phyloP scores from a whole-genome alignment of 2,888 invertebrate species.

The Erynnis tages region DNA sequence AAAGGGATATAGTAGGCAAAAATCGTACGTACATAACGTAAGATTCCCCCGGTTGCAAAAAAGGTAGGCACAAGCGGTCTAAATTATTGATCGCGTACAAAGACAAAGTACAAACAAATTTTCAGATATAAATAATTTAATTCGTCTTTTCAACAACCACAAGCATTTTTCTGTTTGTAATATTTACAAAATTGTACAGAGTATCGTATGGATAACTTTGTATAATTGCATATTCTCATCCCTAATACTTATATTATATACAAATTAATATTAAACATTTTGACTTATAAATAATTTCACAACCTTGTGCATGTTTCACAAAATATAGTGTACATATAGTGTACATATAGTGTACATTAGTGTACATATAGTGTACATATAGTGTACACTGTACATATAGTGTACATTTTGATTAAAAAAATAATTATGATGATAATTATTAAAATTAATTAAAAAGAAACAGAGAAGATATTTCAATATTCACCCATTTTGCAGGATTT shows the following conservation, averaged over 20 bases:
- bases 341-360: not conserved
- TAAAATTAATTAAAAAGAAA: too few relatives aligned
- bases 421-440: too few relatives aligned
- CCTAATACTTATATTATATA: conserved; percentile 11
- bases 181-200: conserved; percentile 30
- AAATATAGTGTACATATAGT: not conserved
- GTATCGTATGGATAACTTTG: conserved; percentile 23
- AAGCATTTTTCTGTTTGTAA: conserved; percentile 2
- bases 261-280: conserved; percentile 19
- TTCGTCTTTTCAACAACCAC: conserved; percentile 13
- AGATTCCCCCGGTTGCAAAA: too few relatives aligned
- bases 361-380: not conserved
- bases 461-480: too few relatives aligned
- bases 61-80: too few relatives aligned
- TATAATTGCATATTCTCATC: not conserved
- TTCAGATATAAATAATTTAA: conserved; percentile 19
- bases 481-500: too few relatives aligned
- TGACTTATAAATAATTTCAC: conserved; percentile 12
- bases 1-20: too few relatives aligned
- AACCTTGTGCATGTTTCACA: conserved; percentile 20
- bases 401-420: not conserved
- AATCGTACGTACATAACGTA: too few relatives aligned
- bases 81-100: too few relatives aligned
- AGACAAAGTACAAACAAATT: too few relatives aligned
- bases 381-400: not conserved